phyloP scores from a whole-genome alignment of 2,888 invertebrate species.

The Conomelus anceps region DNA sequence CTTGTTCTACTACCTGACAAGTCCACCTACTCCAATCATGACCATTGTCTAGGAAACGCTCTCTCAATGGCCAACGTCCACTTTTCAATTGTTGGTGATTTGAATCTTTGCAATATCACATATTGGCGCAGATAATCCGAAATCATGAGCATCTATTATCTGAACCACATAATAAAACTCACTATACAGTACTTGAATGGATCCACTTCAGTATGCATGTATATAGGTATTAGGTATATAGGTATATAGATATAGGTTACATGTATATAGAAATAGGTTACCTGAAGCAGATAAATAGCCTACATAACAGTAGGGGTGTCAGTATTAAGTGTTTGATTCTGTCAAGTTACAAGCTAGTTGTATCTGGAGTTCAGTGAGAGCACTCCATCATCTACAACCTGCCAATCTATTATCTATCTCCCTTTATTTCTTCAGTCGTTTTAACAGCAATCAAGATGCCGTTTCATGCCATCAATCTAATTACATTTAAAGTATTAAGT shows the following conservation, averaged over 20 bases:
- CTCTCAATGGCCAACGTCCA: not conserved
- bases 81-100: not conserved
- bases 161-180: not conserved
- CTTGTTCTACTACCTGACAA: not conserved
- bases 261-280: too few relatives aligned
- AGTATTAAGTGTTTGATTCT: not conserved
- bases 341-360: not conserved
- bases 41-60: not conserved
- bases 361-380: not conserved
- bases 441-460: too few relatives aligned
- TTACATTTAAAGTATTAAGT: too few relatives aligned
- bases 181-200: not conserved
- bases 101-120: not conserved
- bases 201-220: not conserved
- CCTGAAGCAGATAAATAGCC: not conserved
- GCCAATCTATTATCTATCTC: too few relatives aligned
- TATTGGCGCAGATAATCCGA: not conserved
- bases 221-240: not conserved
- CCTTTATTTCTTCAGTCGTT: too few relatives aligned
- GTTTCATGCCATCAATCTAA: too few relatives aligned
- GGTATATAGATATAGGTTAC: too few relatives aligned
- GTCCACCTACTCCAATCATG: not conserved
- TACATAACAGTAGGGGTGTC: too few relatives aligned
- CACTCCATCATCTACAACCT: not conserved
- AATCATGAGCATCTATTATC: not conserved